These are phyloP conservation scores for Tenodera sinensis DNA, from an alignment of 2,888 invertebrate species.

Conservation along the genomic window DNA sequence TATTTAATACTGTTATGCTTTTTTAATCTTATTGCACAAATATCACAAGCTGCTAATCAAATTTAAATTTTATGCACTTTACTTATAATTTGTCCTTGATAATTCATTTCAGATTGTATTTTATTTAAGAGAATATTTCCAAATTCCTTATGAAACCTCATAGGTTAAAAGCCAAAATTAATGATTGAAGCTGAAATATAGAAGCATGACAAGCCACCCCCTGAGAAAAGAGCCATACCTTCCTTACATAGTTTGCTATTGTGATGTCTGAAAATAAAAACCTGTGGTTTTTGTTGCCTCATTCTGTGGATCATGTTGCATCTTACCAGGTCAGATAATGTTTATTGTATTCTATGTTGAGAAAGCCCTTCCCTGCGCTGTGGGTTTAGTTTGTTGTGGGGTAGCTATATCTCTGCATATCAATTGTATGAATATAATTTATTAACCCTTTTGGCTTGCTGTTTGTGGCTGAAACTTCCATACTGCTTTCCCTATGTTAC, in stretches of 20 bases:
- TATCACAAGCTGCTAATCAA: neutral
- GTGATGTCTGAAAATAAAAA: neutral
- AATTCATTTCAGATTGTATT: neutral
- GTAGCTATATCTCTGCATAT: neutral
- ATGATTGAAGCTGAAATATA: neutral
- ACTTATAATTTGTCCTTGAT: neutral
- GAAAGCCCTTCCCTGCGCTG: constrained; percentile 9
- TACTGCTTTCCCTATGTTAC: constrained; percentile 18
- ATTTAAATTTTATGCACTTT: neutral
- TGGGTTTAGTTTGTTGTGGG: constrained; percentile 11
- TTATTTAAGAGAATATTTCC: neutral
- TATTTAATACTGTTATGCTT: neutral
- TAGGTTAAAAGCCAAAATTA: neutral
- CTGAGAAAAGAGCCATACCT: neutral
- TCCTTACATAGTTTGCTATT: neutral
- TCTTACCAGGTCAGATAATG: neutral
- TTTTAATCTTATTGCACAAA: neutral
- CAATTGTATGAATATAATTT: neutral
- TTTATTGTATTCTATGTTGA: constrained; percentile 16
- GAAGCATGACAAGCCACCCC: neutral
- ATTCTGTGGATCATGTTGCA: constrained; percentile 17
- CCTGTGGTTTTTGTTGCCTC: neutral
- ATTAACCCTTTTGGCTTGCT: constrained; percentile 17
- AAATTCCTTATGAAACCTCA: neutral
- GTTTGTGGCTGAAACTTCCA: constrained; percentile 16